Evolutionary conservation across 2,888 invertebrate species (phyloP).

Genomic region (Apamea sordens): DNA sequence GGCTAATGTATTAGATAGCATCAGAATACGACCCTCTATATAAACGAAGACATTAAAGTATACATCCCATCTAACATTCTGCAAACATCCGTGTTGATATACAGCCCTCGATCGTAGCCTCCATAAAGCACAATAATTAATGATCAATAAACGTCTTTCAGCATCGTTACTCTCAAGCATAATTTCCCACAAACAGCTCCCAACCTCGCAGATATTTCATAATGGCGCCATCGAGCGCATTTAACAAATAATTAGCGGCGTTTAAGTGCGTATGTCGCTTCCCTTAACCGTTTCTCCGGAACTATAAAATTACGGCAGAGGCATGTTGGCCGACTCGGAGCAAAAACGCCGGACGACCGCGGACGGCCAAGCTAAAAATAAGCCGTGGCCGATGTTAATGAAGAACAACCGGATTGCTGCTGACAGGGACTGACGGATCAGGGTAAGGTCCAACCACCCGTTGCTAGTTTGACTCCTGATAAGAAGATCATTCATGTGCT

Average conservation of each 20-base stretch:
- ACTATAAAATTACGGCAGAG: slow-evolving; percentile 84
- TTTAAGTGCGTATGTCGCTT: slow-evolving; percentile 78
- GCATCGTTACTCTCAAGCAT: slow-evolving; percentile 49
- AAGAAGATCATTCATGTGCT: slow-evolving; percentile 15
- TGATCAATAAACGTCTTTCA: slow-evolving; percentile 55
- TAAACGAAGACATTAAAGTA: slow-evolving; percentile 71
- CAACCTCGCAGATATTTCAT: slow-evolving; percentile 76
- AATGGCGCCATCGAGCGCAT: slow-evolving; percentile 80
- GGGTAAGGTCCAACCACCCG: slow-evolving; percentile 67
- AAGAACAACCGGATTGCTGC: slow-evolving; percentile 77
- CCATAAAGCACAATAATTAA: slow-evolving; percentile 49
- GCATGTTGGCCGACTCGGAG: slow-evolving; percentile 71
- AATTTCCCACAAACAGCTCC: slow-evolving; percentile 60
- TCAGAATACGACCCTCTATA: slow-evolving; percentile 68
- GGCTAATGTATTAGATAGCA: slow-evolving; percentile 36
- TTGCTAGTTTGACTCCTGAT: slow-evolving; percentile 24
- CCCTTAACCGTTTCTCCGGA: slow-evolving; percentile 84
- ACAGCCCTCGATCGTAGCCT: slow-evolving; percentile 29
- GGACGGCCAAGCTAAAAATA: slow-evolving; percentile 80
- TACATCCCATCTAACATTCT: slow-evolving; percentile 42
- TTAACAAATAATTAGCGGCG: slow-evolving; percentile 80
- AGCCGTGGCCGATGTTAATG: slow-evolving; percentile 76
- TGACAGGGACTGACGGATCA: slow-evolving; percentile 72
- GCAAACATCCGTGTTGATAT: slow-evolving; percentile 46
- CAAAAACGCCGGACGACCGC: slow-evolving; percentile 78